Evolutionary conservation across 2,797 vertebrate genomes (phyloP).

Genomic region (Poeciliopsis infans): DNA sequence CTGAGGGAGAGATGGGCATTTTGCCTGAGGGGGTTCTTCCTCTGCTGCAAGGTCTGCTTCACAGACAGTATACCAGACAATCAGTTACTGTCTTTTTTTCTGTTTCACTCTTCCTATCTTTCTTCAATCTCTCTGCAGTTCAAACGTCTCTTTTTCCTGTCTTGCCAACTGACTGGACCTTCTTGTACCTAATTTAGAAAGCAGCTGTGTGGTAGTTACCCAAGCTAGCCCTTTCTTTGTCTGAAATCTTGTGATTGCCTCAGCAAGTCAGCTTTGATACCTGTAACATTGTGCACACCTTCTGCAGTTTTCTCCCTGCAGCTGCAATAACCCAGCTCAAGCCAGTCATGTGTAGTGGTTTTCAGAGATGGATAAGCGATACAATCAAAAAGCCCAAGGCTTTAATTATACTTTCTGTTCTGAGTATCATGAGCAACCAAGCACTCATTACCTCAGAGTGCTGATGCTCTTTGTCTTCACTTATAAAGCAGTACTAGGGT

Average conservation of each 20-base stretch:
- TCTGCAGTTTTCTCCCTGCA: slow-evolving; percentile 50
- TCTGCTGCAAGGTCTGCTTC: slow-evolving; percentile 55
- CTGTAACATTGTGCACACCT: slow-evolving; percentile 48
- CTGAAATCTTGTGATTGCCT: slow-evolving; percentile 67
- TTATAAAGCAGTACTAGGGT: slow-evolving; percentile 57
- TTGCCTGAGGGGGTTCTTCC: slow-evolving; percentile 55
- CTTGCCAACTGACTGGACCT: slow-evolving; percentile 41
- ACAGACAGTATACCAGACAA: slow-evolving; percentile 60
- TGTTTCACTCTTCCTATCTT: slow-evolving; percentile 32
- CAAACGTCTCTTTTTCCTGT: slow-evolving; percentile 37
- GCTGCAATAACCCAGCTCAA: slow-evolving; percentile 37
- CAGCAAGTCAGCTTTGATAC: slow-evolving; percentile 59
- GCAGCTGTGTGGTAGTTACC: slow-evolving; percentile 50
- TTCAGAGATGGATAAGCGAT: slow-evolving; percentile 41
- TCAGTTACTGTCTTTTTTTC: slow-evolving; percentile 53
- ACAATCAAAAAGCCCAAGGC: slow-evolving; percentile 58
- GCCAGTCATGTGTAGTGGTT: slow-evolving; percentile 30
- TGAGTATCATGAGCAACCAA: slow-evolving; percentile 65
- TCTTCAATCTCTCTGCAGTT: slow-evolving; percentile 28
- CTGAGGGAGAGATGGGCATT: slow-evolving; percentile 49
- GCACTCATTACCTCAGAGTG: slow-evolving; percentile 67
- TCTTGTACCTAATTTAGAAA: slow-evolving; percentile 63
- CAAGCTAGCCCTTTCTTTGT: slow-evolving; percentile 33
- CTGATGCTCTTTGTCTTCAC: slow-evolving; percentile 55
- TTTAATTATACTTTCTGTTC: slow-evolving; percentile 68